Base-by-base conservation (phyloP, 2,113 vertebrate genomes). In the Corynorhinus townsendii region DNA sequence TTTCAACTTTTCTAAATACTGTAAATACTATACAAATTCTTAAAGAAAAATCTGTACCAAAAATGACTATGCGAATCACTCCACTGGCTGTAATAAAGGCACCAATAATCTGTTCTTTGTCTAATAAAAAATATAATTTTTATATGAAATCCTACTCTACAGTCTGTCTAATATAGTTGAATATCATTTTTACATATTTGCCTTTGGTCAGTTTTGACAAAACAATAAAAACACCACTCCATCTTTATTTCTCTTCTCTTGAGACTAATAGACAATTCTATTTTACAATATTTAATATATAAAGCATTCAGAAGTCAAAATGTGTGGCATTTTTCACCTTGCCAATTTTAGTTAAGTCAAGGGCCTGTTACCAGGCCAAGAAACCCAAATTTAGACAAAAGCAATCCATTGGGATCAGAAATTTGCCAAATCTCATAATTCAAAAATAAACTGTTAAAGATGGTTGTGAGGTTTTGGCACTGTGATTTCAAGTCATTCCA, bases 401-500 rank as follows among this genome's bases (percentile, higher is more conserved):
- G 33, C 54, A 91, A 92, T 83, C 72, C 86, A 94, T 35, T 43
- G 77, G 40, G 93, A 96, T 17, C 3, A 95, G 1, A 40, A 93
- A 90, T 92, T 90, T 85, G 89, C 75, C 89, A 77, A 62, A 81
- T 96, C 30, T 95, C 69, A 83, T 47, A 84, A 91, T 95, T 96
- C 96, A 86, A 83, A 92, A 93, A 38, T 80, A 91, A 95, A 96
- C 89, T 96, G 47, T 95, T 95, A 96, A 97, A 84, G 84, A 94
- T 92, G 86, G 38, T 75, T 77, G 17, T 91, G 79, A 62, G 81
- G 10, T 33, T 96, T 94, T 96, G 91, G 80, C 82, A 95, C 47
- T 93, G 40, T 24, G 43, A 89, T 8, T 73, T 68, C 71, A 96
- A 97, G 69, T 72, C 62, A 73, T 95, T 89, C 56, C 75, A 88